Evolutionary conservation across 2,113 vertebrate species (phyloP).

Genomic region (Phocoena sinus): DNA sequence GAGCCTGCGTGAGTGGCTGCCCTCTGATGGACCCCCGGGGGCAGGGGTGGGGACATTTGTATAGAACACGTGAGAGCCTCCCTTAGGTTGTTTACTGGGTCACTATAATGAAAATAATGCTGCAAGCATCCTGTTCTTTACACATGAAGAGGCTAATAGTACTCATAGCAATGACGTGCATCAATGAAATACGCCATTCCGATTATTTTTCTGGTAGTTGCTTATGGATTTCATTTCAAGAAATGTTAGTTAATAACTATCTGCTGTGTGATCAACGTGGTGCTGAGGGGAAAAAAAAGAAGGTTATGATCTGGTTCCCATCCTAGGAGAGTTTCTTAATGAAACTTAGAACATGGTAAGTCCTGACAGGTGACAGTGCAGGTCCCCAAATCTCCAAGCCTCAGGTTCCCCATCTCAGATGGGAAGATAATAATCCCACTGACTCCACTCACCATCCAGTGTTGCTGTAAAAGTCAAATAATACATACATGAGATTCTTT

Average conservation of each 20-base stretch:
- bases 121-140: not conserved
- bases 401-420: not conserved
- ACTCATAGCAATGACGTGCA: not conserved
- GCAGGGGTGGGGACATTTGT: not conserved
- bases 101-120: not conserved
- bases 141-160: not conserved
- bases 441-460: not conserved
- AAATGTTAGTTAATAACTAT: not conserved
- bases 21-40: not conserved
- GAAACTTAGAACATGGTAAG: not conserved
- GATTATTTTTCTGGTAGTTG: not conserved
- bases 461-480: not conserved
- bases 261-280: not conserved
- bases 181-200: not conserved
- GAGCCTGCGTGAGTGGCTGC: not conserved
- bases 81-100: not conserved
- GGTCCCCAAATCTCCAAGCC: not conserved
- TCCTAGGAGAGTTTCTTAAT: not conserved
- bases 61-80: not conserved
- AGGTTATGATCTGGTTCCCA: not conserved
- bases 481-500: not conserved
- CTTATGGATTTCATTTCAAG: not conserved
- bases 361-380: not conserved
- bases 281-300: not conserved
- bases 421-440: not conserved